These are phyloP conservation scores for Spodoptera frugiperda DNA, from an alignment of 1,140 invertebrate genomes.

Conservation along the genomic window DNA sequence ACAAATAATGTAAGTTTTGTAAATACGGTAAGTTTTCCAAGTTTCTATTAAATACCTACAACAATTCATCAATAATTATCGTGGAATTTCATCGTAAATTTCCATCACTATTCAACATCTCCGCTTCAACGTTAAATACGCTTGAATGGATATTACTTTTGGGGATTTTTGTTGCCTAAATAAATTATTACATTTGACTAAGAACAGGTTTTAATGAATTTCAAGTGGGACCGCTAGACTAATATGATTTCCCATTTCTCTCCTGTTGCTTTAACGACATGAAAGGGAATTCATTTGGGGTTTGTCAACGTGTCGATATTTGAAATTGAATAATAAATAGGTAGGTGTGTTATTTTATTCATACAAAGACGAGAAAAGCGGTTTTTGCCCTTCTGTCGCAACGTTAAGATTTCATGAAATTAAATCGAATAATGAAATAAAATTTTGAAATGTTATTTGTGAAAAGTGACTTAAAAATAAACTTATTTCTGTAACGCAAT, in stretches of 20 bases:
- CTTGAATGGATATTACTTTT: slow-evolving; percentile 84
- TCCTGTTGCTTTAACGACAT: slow-evolving; percentile 74
- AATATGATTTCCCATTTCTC: slow-evolving; percentile 74
- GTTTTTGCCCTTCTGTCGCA: slow-evolving; percentile 3
- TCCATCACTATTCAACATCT: slow-evolving; percentile 61
- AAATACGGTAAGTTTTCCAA: too few species aligned
- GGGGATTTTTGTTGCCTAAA: slow-evolving; percentile 84
- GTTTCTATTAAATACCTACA: too few species aligned
- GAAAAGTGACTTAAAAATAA: too few species aligned
- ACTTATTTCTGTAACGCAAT: too few species aligned
- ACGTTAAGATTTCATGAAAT: not conserved
- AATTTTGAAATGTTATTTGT: too few species aligned
- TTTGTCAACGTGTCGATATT: slow-evolving; percentile 62
- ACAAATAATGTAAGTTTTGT: too few species aligned
- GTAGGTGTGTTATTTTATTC: slow-evolving; percentile 42
- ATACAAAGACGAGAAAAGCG: not conserved
- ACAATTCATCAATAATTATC: too few species aligned
- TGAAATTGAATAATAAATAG: slow-evolving; percentile 52
- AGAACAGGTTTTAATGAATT: slow-evolving; percentile 84
- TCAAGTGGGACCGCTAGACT: slow-evolving; percentile 66
- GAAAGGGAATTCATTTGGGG: slow-evolving; percentile 78
- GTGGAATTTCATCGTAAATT: not conserved
- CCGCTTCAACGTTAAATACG: slow-evolving; percentile 74
- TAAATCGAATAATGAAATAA: not conserved
- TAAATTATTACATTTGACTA: slow-evolving; percentile 83